Conservation (phyloP, 2,888 invertebrate genomes). For the Deilephila elpenor region DNA sequence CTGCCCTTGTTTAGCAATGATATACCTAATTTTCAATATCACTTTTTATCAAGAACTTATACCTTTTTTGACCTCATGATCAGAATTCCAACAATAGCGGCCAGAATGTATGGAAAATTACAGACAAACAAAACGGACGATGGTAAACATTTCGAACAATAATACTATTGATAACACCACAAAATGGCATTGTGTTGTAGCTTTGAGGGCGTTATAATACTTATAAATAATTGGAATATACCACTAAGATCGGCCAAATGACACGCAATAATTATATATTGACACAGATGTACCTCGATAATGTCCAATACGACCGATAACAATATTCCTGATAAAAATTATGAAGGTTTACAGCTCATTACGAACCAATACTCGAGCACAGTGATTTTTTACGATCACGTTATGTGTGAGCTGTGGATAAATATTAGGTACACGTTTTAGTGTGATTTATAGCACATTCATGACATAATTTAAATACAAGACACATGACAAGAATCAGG, state of each 20-base stretch:
- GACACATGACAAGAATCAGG: too few species aligned
- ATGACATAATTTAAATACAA: background rate
- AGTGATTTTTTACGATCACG: slow-evolving; percentile 11
- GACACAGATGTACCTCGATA: slow-evolving; percentile 48
- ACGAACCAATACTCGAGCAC: slow-evolving; percentile 34
- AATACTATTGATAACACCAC: background rate
- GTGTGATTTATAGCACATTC: background rate
- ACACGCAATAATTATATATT: slow-evolving; percentile 36
- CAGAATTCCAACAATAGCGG: background rate
- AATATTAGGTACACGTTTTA: background rate
- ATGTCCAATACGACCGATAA: slow-evolving; percentile 40
- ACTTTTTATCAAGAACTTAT: background rate
- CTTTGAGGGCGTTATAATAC: slow-evolving; percentile 8
- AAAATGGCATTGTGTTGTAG: background rate
- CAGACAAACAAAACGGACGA: background rate
- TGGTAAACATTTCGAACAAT: background rate
- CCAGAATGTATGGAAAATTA: background rate
- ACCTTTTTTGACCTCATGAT: background rate
- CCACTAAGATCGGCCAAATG: slow-evolving; percentile 31
- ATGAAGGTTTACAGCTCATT: slow-evolving; percentile 32
- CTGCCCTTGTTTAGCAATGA: slow-evolving; percentile 20
- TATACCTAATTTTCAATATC: slow-evolving; percentile 6
- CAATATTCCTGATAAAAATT: slow-evolving; percentile 37
- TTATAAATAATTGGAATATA: slow-evolving; percentile 34
- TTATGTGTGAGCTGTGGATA: background rate